These are phyloP conservation scores for Peromyscus leucopus DNA, from an alignment of 2,113 vertebrate genomes.

Conservation along the genomic window DNA sequence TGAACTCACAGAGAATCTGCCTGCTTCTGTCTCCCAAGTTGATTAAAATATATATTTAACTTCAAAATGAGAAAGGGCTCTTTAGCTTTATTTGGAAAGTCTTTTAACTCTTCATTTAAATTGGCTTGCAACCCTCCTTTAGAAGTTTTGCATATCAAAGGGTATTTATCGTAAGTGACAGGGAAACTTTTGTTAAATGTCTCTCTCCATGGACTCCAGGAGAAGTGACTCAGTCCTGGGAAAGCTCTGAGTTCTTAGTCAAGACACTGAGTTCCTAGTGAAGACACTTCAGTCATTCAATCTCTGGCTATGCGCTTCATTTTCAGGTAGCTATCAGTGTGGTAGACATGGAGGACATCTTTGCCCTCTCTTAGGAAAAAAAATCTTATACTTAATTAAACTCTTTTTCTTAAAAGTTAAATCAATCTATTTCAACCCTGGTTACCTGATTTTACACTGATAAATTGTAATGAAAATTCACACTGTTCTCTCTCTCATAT, in stretches of 20 bases:
- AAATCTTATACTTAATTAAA: not conserved
- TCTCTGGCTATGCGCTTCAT: not conserved
- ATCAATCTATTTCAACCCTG: not conserved
- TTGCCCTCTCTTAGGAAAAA: not conserved
- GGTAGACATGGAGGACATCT: not conserved
- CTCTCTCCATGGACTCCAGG: not conserved
- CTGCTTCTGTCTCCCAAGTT: no score
- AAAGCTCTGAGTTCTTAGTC: not conserved
- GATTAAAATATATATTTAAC: not conserved
- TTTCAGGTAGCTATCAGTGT: not conserved
- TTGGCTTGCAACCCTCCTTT: not conserved
- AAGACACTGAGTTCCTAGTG: not conserved
- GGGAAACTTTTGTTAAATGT: not conserved
- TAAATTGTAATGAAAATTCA: constrained; percentile 22
- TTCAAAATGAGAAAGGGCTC: constrained; percentile 23
- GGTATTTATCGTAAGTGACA: constrained; percentile 34
- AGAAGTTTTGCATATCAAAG: constrained; percentile 5
- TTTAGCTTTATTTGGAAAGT: constrained; percentile 34
- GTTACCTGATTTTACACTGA: not conserved
- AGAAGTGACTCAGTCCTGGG: constrained; percentile 14
- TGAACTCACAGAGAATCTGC: no score
- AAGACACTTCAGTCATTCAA: not conserved
- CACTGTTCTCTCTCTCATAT: not conserved
- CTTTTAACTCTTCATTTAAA: constrained; percentile 30
- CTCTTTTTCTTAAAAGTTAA: constrained; percentile 48